Base-by-base conservation (phyloP, 2,113 vertebrate species). In the Proteles cristata region DNA sequence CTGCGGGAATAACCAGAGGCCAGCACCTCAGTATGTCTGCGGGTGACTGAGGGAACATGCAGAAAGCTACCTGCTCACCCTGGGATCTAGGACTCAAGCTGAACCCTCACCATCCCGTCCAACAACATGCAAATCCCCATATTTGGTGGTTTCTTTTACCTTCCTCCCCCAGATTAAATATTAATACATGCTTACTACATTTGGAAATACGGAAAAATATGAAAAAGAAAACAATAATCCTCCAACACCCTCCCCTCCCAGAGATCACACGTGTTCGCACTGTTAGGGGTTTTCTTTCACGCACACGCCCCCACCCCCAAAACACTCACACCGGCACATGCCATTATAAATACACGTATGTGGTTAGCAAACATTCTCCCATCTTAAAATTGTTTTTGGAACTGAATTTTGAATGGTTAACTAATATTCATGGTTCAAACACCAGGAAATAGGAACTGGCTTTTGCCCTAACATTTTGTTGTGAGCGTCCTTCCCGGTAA, bases 391-490 rank as follows among this genome's bases (percentile, higher is more conserved):
- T 28, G 23, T 48, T 74, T 92, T 48, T 28, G 2, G n/a, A 53
- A 92, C 87, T 89, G 86, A 63, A 89, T 77, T 95, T 61, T 82
- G 73, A 93, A 4, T 39, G 61, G 33, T 43, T 76, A 73, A 73
- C 66, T 79, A 39, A 43, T 50, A 81, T 61, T 95, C 16, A 9
- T 86, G 88, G 33, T 80, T 94, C 61, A 68, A 95, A 88, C 87
- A 17, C 48, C 48, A 50, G 84, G 68, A 82, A 77, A 73, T 11
- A 9, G 35, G 45, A 45, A 66, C 61, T 17, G 21, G 1, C 55
- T 66, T 79, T 55, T 23, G 28, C 74, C n/a, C 45, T 35, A 53
- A 53, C 19, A 39, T 91, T 93, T 65, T 83, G 73, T 61, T 28
- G 31, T 14, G 48, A 92, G 45, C 53, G 1, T 76, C 66, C 84